A percentile compares a stretch with the other conserved stretches of the same genome.
These are phyloP conservation scores for Amiota mariae DNA, from an alignment of 2,888 invertebrate genomes.

Conservation along the genomic window DNA sequence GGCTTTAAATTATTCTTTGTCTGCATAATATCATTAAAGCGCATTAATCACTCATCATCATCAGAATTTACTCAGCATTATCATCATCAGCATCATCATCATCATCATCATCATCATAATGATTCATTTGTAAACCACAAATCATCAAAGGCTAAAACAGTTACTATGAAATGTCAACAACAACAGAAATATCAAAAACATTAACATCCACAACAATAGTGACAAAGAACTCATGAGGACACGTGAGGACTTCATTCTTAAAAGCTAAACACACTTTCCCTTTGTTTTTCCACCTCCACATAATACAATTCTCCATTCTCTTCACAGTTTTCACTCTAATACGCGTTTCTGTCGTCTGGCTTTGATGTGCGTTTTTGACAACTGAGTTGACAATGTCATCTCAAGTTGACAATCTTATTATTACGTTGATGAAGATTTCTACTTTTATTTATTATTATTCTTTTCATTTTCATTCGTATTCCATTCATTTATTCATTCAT, in stretches of 20 bases:
- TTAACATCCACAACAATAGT: slow-evolving; percentile 41
- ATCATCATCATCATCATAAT: slow-evolving; percentile 27
- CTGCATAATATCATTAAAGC: neutral
- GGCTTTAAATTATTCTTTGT: too few relatives aligned
- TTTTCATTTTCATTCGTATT: slow-evolving; percentile 6
- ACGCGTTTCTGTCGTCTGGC: slow-evolving; percentile 62
- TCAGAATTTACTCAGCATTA: slow-evolving; percentile 28
- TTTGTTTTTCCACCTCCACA: neutral
- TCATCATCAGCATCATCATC: slow-evolving; percentile 52
- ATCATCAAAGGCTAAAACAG: slow-evolving; percentile 15
- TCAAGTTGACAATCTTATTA: slow-evolving; percentile 72
- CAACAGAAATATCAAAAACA: slow-evolving; percentile 49
- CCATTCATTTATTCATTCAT: neutral
- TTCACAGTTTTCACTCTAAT: neutral
- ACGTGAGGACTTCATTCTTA: slow-evolving; percentile 31
- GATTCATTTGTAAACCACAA: slow-evolving; percentile 21
- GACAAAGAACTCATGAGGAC: slow-evolving; percentile 40
- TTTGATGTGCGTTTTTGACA: slow-evolving; percentile 73
- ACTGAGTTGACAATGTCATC: slow-evolving; percentile 73
- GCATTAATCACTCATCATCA: neutral
- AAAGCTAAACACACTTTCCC: slow-evolving; percentile 18
- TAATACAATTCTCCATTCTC: neutral
- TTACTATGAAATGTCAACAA: slow-evolving; percentile 21
- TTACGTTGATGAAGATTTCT: slow-evolving; percentile 38
- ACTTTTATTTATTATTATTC: slow-evolving; percentile 10